Conservation (phyloP, 2,797 vertebrate genomes). For the Margarornis squamiger region DNA sequence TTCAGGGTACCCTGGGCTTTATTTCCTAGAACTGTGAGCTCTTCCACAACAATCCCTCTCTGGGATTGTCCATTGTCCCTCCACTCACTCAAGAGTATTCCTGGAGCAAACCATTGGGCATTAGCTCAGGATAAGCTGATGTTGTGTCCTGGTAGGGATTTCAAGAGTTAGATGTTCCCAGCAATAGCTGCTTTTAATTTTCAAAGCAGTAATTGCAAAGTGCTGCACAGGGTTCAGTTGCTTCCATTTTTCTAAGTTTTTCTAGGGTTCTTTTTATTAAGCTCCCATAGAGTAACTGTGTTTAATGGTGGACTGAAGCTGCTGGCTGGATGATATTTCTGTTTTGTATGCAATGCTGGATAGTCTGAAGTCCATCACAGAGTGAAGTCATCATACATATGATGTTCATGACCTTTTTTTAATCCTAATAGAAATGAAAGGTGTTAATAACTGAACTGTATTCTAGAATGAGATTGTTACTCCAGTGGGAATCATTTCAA, state of each 20-base stretch:
- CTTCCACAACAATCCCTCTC: not conserved
- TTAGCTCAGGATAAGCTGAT: not conserved
- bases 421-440: not conserved
- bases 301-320: not conserved
- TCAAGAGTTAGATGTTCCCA: not conserved
- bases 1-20: not conserved
- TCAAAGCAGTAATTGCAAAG: not conserved
- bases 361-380: not conserved
- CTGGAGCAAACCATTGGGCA: not conserved
- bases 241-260: not conserved
- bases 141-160: not conserved
- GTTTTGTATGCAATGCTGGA: not conserved
- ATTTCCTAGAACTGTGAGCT: not conserved
- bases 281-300: not conserved
- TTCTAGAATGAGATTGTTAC: not conserved
- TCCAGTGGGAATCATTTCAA: not conserved
- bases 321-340: not conserved
- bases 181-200: not conserved
- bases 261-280: not conserved
- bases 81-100: not conserved
- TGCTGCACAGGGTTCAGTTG: not conserved
- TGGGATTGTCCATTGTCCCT: not conserved
- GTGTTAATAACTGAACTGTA: not conserved
- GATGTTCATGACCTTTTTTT: not conserved
- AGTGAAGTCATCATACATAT: not conserved